Evolutionary conservation across 2,797 vertebrate species (phyloP), one percentile per base, ranked within the genome.

Genomic region (Poeciliopsis gracilis): DNA sequence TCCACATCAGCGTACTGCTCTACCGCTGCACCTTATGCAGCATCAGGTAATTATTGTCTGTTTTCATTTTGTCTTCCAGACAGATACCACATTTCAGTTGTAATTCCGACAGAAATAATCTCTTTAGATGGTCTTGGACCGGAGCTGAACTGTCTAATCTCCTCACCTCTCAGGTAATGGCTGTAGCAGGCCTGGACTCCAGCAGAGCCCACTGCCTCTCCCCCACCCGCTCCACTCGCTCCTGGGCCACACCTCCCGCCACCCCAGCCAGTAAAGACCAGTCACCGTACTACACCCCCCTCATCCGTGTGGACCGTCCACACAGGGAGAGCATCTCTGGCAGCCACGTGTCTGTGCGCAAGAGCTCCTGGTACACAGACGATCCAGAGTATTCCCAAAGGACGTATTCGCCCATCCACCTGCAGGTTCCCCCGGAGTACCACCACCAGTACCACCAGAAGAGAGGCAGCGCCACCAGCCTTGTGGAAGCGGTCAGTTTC

Each of bases 281-380:
- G 36, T 96, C 96, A 0, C 97, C 97, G 0, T 98, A 97, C 84
- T 99, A 98, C 88, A 98, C 97, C 0, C 98, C 98, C 5, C 95
- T 99, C 69, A 98, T 99, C 92, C 97, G 96, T 23, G 97, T 98
- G 61, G 98, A 99, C 72, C 95, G 95, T 76, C 93, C 95, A 0
- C 96, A 97, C 82, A 96, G 97, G 77, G 95, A 95, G 72, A 97
- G 97, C 43, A 87, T 94, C 72, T 95, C 96, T 90, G 96, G 97
- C 78, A 98, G 97, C 94, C 96, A 97, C 73, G 96, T 97, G 0
- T 98, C 97, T 33, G 87, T 98, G 90, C 96, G 97, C 33, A 97
- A 97, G 91, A 99, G 97, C 92, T 99, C 97, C 1, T 99, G 98
- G 98, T 99, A 99, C 94, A 98, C 98, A 0, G 98, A 99, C 0